Conservation (phyloP, 2,888 invertebrate species). For the Mongoloraphidia duomilia region DNA sequence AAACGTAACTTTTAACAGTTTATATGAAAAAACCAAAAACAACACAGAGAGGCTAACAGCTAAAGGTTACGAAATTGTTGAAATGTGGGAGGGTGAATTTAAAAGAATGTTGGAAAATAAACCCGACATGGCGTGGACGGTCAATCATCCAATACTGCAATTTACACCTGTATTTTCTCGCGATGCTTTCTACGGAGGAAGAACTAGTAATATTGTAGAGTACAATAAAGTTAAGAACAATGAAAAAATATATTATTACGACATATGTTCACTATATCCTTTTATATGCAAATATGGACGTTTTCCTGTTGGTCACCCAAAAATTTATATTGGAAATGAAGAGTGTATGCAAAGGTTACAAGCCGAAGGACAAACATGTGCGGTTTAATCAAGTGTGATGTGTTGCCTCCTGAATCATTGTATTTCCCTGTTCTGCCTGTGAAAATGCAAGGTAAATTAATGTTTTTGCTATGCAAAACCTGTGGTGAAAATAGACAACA, state of each 20-base stretch:
- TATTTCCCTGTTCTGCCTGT: conserved; percentile 21
- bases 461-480: conserved; percentile 22
- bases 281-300: conserved; percentile 18
- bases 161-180: no score
- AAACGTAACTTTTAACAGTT: not conserved
- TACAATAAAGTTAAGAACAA: conserved; percentile 11
- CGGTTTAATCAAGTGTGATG: conserved; percentile 9
- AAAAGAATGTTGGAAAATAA: no score
- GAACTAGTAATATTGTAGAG: conserved; percentile 12
- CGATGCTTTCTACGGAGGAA: conserved; percentile 17
- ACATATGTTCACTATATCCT: conserved; percentile 19
- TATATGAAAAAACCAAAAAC: not conserved
- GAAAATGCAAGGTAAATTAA: conserved; percentile 18
- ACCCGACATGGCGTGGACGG: no score
- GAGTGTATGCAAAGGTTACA: not conserved
- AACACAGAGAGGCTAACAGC: conserved; percentile 1
- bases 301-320: conserved; percentile 18
- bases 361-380: not conserved
- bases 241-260: conserved; percentile 17
- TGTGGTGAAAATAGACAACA: conserved; percentile 19
- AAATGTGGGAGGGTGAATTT: conserved; percentile 9
- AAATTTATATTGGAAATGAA: conserved; percentile 13
- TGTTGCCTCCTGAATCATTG: conserved; percentile 17
- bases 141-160: no score
- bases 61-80: conserved; percentile 4